Base-by-base conservation (phyloP, 2,888 invertebrate genomes). In the Agrypnus murinus region DNA sequence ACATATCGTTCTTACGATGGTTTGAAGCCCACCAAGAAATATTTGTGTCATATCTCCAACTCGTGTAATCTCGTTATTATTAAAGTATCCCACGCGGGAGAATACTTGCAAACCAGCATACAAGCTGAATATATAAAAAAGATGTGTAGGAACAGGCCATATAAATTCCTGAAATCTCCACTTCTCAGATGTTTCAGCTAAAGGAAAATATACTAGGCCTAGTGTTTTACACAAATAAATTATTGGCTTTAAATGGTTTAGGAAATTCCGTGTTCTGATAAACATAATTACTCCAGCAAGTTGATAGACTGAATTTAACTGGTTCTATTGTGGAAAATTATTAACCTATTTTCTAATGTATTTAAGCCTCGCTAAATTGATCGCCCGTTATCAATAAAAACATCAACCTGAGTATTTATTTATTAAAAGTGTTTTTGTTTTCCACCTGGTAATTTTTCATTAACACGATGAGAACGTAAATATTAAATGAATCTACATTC, bases 201-300 rank as follows among this genome's bases (percentile, higher is more conserved):
- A 10, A 14, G 34, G 10, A 55, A 55, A 55, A 55, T 36, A 17
- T 6, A 36, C 55, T 1, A 55, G 0, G 6, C 55, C 55, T 17
- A 55, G 55, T 55, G 36, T 4, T 36, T 55, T 55, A n/a, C 36
- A 34, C 2, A 55, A 3, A n/a, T 36, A 36, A 12, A 55, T 15
- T 2, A 38, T 17, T 2, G 36, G 36, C 17, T 36, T 55, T 10
- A 55, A 3, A 10, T 53, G 31, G n/a, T 9, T 8, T 8, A 53
- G 9, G 31, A 50, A 50, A n/a, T 25, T 50, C n/a, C n/a, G n/a
- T n/a, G n/a, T n/a, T n/a, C n/a, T n/a, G n/a, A n/a, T n/a, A n/a
- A n/a, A n/a, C n/a, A n/a, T n/a, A n/a, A n/a, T n/a, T n/a, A n/a
- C n/a, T n/a, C n/a, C n/a, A n/a, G n/a, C n/a, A n/a, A n/a, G n/a